Evolutionary conservation across 2,113 vertebrate genomes (phyloP), one percentile per base, ranked within the genome.

Genomic region (Pica pica): DNA sequence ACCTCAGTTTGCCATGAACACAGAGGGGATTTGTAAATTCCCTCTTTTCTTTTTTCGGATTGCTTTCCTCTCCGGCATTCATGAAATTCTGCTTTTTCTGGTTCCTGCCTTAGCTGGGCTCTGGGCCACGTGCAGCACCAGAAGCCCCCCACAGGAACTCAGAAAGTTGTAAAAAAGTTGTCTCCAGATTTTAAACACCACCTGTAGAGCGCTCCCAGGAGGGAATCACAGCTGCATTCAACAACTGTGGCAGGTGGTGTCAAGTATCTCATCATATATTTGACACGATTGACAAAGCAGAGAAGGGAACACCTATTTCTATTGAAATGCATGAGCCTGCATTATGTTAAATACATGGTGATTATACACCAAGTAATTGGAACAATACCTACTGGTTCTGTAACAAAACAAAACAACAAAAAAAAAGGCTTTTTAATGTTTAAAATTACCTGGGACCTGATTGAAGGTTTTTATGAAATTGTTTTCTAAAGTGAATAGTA

Each of bases 401-500:
- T 95, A 96, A 97, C 28, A 77, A 92, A 88, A 84, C 28, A 37
- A 46, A 33, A 14, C 46, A 47, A n/a, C 31, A 30, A 37, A 39
- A 60, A 39, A 60, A 49, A 74, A 77, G 85, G 76, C 89, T 97
- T 97, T 98, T 98, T 98, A 97, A 97, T 97, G 97, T 97, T 97
- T 95, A 88, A 97, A 97, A 89, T 96, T 91, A 98, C 93, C 96
- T 97, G 97, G 95, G 95, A 97, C 95, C 96, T 96, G 95, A 86
- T 73, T 78, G 83, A 97, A 97, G 90, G 90, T 96, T 98, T 97
- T 97, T 98, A 97, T 97, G 94, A 96, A 95, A 94, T 95, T 97
- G 97, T 97, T 98, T 98, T 98, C 95, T 98, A 98, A 98, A 96
- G 96, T 96, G 95, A 95, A 91, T 94, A 90, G 94, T 97, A 98